Evolutionary conservation across 2,113 vertebrate species (phyloP).

Genomic region (Sinocyclocheilus grahami): DNA sequence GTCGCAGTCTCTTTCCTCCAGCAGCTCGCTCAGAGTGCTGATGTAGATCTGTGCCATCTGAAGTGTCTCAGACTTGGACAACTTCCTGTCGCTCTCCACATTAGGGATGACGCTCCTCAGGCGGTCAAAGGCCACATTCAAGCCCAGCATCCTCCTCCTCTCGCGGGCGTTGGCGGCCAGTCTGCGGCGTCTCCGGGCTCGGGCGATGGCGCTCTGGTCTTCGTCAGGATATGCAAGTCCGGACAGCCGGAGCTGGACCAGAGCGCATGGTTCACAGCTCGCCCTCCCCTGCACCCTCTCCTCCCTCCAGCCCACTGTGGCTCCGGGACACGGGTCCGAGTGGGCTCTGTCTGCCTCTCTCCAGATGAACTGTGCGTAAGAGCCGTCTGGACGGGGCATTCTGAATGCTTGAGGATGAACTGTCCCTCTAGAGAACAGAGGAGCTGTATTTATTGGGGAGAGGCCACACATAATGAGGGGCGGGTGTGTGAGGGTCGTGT

Average conservation of each 20-base stretch:
- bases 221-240: constrained; percentile 64
- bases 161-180: constrained; percentile 83
- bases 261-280: constrained; percentile 64
- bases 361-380: constrained; percentile 54
- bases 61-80: constrained; percentile 83
- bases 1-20: constrained; percentile 59
- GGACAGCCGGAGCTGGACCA: constrained; percentile 67
- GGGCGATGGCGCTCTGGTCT: constrained; percentile 52
- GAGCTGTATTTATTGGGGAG: constrained; percentile 51
- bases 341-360: constrained; percentile 25
- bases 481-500: constrained; percentile 77
- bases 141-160: constrained; percentile 79
- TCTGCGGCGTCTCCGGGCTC: constrained; percentile 72
- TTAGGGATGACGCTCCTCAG: constrained; percentile 82
- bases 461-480: constrained; percentile 15
- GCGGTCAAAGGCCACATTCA: constrained; percentile 82
- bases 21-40: constrained; percentile 74
- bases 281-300: constrained; percentile 19
- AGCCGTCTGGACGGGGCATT: constrained; percentile 61
- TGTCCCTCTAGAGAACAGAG: neutral
- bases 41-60: constrained; percentile 87
- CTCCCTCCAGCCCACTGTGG: constrained; percentile 58
- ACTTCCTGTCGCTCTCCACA: constrained; percentile 75
- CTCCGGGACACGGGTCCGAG: constrained; percentile 54
- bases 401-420: constrained; percentile 16